Evolutionary conservation across 2,888 invertebrate genomes (phyloP), one percentile per base, ranked within the genome.

Genomic region (Stenotaenia linearis): DNA sequence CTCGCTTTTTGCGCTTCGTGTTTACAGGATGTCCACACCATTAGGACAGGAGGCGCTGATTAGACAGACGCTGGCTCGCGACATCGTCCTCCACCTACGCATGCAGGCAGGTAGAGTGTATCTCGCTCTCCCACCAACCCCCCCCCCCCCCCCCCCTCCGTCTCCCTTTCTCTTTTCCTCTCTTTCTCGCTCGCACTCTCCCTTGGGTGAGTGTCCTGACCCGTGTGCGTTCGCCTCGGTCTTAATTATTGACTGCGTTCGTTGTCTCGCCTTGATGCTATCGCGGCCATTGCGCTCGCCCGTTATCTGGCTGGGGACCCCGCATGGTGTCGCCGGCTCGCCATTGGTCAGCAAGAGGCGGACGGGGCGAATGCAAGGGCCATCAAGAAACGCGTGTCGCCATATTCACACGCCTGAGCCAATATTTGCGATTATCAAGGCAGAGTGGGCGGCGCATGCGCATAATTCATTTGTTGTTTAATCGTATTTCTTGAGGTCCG

Each of bases 1-100:
- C 75, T 37, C 75, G 32, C 35, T 75, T 75, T 75, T 75, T 75
- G 75, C 37, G 32, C 75, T 28, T 69, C 69, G 69, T 75, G 75
- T 75, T 75, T 75, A 75, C 75, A 75, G 75, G 75, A 75, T 75
- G 75, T 75, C 75, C 75, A 75, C 75, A 32, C 37, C 75, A 75
- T 75, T 75, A 69, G 69, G 69, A 69, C 69, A 69, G 69, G 23
- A 69, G 69, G 69, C 69, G 75, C 75, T 75, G 32, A 75, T 75
- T 75, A 75, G 69, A 69, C 69, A 69, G 69, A 69, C 69, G 69
- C 69, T 25, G 25, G 69, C 69, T 25, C 23, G 25, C 69, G 69
- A 28, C 69, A n/a, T 69, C 28, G 69, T 69, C 28, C 25, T 69
- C 69, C 69, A 25, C 28, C 69, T 28, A 69, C 69, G 25, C 28